These are phyloP conservation scores for Ptychoptera albimana DNA, from an alignment of 2,888 invertebrate species.

Conservation along the genomic window DNA sequence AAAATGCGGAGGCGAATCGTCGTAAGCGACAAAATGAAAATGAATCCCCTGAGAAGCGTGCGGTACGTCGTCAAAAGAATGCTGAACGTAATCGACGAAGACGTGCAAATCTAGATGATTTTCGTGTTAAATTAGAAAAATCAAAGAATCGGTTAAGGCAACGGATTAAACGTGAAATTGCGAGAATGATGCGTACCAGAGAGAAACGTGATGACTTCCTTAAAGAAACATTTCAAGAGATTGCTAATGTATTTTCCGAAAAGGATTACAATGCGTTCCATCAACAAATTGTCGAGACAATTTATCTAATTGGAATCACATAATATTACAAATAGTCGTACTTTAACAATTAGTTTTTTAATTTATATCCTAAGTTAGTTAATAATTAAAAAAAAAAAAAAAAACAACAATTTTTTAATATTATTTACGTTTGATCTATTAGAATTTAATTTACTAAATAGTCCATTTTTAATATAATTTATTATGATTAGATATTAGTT, in stretches of 20 bases:
- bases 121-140: conserved; percentile 1
- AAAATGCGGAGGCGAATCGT: conserved; percentile 30
- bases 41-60: conserved; percentile 23
- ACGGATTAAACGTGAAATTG: conserved; percentile 2
- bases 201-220: conserved; percentile 4
- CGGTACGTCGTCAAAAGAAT: conserved; percentile 29
- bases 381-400: no score
- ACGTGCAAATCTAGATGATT: conserved; percentile 16
- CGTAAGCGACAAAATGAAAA: conserved; percentile 28
- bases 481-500: no score
- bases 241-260: conserved; percentile 1
- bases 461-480: no score
- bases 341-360: no score
- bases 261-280: conserved; percentile 2
- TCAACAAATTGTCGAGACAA: conserved; percentile 1
- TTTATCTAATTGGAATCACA: no score
- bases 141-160: conserved; percentile 3
- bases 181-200: conserved; percentile 2
- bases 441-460: no score
- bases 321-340: no score
- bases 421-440: no score
- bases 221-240: conserved; percentile 4
- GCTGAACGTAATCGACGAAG: conserved; percentile 28
- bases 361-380: no score
- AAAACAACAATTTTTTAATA: no score